Percentiles rank a stretch among this genome's conserved stretches.
Evolutionary conservation across 2,888 invertebrate genomes (phyloP).

Genomic region (Altica lythri): DNA sequence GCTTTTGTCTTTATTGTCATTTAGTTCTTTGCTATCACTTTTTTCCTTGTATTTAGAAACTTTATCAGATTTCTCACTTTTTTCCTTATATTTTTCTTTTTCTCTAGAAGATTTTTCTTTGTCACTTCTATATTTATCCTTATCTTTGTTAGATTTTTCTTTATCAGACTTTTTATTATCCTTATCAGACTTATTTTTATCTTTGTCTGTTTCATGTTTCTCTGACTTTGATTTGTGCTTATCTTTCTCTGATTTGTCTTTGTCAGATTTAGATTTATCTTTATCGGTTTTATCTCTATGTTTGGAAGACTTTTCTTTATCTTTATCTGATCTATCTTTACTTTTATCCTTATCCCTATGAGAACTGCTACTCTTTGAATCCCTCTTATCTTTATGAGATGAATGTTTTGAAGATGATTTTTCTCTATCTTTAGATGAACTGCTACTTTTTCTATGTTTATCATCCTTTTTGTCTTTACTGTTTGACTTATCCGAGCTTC

Average conservation of each 20-base stretch:
- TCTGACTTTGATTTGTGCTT: slow-evolving; percentile 16
- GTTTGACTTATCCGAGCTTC: slow-evolving; percentile 59
- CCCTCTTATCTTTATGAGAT: slow-evolving; percentile 33
- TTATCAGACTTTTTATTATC: slow-evolving; percentile 40
- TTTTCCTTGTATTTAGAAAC: slow-evolving; percentile 6
- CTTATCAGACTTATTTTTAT: slow-evolving; percentile 25
- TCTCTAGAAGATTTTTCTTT: slow-evolving; percentile 29
- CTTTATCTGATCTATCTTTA: slow-evolving; percentile 27
- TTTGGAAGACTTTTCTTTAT: slow-evolving; percentile 20
- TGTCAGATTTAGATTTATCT: slow-evolving; percentile 34
- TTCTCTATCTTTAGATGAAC: slow-evolving; percentile 36
- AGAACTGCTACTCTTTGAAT: slow-evolving; percentile 37
- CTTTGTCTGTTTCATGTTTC: slow-evolving; percentile 27
- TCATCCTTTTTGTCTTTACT: slow-evolving; percentile 51
- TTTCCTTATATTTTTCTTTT: slow-evolving; percentile 16
- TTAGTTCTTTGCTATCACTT: slow-evolving; percentile 11
- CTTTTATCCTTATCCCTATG: slow-evolving; percentile 31
- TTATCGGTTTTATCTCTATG: slow-evolving; percentile 52
- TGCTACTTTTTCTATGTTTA: slow-evolving; percentile 30
- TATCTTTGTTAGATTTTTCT: slow-evolving; percentile 6
- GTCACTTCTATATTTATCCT: slow-evolving; percentile 38
- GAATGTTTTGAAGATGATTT: slow-evolving; percentile 18
- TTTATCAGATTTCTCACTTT: slow-evolving; percentile 36
- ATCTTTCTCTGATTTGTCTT: slow-evolving; percentile 26
- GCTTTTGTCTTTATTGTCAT: slow-evolving; percentile 20